phyloP scores from a whole-genome alignment of 2,797 vertebrate species.

The Xenentodon cancila region DNA sequence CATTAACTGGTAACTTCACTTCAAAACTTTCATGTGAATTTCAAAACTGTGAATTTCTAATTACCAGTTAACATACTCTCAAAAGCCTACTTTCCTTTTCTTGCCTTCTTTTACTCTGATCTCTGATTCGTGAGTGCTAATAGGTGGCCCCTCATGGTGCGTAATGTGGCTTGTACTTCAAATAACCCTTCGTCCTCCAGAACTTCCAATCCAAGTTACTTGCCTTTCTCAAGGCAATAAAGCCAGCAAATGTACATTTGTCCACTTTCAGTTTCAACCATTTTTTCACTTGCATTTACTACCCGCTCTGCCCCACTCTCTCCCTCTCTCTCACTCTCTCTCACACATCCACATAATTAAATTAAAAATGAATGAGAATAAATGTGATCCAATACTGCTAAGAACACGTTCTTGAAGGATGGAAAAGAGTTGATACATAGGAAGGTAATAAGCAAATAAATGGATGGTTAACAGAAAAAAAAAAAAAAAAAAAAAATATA shows the following conservation, averaged over 20 bases:
- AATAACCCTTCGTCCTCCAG: conserved; percentile 37
- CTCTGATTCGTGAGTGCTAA: conserved; percentile 56
- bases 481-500: no score
- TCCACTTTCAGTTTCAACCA: conserved; percentile 9
- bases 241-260: conserved; percentile 31
- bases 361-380: no score
- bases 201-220: conserved; percentile 17
- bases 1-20: no score
- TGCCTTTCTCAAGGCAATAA: conserved; percentile 28
- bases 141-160: conserved; percentile 67
- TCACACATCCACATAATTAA: no score
- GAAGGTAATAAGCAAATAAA: no score
- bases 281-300: background rate
- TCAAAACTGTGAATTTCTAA: background rate
- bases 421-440: no score
- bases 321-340: background rate
- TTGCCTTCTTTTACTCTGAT: conserved; percentile 24
- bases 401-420: no score
- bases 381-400: no score
- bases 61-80: background rate
- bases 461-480: no score
- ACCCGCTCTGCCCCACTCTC: background rate
- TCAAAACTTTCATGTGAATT: no score
- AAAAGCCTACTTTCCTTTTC: background rate
- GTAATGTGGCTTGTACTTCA: conserved; percentile 44